Conservation (phyloP, 2,113 vertebrate species). For the Indicator maculatus region DNA sequence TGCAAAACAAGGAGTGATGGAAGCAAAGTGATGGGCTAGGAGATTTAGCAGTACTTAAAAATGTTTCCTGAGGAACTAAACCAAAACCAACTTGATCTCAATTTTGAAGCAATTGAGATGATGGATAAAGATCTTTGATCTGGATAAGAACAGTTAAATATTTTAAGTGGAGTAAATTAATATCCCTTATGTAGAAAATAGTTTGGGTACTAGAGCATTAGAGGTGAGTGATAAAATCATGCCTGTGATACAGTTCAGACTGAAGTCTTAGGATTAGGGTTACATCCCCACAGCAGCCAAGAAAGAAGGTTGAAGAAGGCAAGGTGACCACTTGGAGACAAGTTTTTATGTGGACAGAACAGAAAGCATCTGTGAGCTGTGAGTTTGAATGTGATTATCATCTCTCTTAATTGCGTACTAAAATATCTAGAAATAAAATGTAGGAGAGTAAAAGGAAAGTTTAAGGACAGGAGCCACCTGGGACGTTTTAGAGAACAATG, state of each 20-base stretch:
- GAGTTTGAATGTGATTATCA: background rate
- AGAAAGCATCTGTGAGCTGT: slow-evolving; percentile 4
- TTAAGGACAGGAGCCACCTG: background rate
- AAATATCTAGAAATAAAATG: background rate
- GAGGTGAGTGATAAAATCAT: background rate
- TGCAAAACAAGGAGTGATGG: background rate
- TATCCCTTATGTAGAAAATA: background rate
- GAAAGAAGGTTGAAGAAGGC: background rate
- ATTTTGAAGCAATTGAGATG: background rate
- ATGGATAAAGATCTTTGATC: background rate
- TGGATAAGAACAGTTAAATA: background rate
- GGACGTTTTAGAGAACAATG: background rate
- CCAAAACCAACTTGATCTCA: background rate
- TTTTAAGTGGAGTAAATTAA: background rate
- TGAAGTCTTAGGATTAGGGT: background rate
- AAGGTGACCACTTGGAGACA: background rate
- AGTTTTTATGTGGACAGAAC: background rate
- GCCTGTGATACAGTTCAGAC: background rate
- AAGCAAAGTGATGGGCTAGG: background rate
- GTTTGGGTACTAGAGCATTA: background rate
- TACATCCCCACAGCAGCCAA: background rate
- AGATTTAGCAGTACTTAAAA: background rate
- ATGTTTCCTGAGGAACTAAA: background rate
- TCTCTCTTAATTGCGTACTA: slow-evolving; percentile 7
- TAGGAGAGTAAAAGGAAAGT: background rate